phyloP scores from a whole-genome alignment of 2,888 invertebrate species.

The Theodoxus fluviatilis region DNA sequence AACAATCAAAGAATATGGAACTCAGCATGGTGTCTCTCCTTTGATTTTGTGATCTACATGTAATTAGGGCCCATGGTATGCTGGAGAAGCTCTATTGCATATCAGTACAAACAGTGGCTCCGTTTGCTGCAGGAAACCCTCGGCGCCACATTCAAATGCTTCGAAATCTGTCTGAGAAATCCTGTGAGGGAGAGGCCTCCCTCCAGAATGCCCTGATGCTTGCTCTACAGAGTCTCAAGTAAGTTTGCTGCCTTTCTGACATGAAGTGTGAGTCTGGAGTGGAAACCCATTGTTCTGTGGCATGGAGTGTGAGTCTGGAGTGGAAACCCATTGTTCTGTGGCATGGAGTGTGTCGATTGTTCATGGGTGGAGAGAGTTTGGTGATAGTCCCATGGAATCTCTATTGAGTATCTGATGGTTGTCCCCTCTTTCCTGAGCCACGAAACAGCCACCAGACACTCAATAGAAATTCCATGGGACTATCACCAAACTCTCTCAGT shows the following conservation, averaged over 20 bases:
- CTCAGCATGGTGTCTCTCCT: neutral
- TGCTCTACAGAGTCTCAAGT: slow-evolving; percentile 81
- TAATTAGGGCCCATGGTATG: no score
- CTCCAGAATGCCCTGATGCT: slow-evolving; percentile 93
- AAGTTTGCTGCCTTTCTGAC: slow-evolving; percentile 26
- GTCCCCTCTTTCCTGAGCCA: no score
- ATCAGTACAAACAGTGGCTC: neutral
- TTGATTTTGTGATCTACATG: neutral
- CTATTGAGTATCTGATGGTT: no score
- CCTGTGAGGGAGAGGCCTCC: slow-evolving; percentile 90
- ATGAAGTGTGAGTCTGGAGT: neutral
- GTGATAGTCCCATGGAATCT: no score
- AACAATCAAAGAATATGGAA: no score
- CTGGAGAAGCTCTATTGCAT: no score
- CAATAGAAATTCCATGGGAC: no score
- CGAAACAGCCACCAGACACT: no score
- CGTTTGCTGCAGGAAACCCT: slow-evolving; percentile 66
- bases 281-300: neutral
- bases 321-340: neutral
- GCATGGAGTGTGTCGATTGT: neutral
- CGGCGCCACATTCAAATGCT: slow-evolving; percentile 65
- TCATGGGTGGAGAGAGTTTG: no score
- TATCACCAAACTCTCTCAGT: no score
- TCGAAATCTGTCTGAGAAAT: slow-evolving; percentile 70
- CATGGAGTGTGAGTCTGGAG: neutral